Conservation (phyloP, 2,797 vertebrate species). For the Hybognathus amarus region DNA sequence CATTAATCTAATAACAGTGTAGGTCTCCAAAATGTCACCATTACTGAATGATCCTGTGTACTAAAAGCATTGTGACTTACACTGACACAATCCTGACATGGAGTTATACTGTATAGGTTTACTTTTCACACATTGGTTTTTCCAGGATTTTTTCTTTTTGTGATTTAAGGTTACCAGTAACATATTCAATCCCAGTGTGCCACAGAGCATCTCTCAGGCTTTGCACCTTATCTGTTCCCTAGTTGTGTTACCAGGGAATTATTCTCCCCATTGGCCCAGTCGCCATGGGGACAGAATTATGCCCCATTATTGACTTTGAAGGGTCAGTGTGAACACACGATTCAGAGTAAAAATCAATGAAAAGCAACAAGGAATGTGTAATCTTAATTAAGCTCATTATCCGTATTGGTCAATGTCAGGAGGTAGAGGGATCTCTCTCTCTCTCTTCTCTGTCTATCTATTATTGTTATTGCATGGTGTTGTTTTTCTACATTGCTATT, state of each 20-base stretch:
- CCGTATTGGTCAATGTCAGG: not conserved
- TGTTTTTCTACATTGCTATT: conserved; percentile 2
- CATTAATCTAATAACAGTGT: conserved; percentile 17
- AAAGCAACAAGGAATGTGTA: conserved; percentile 1
- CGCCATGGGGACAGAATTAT: conserved; percentile 51
- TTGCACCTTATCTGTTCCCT: conserved; percentile 26
- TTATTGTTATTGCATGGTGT: not conserved
- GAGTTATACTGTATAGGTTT: not conserved
- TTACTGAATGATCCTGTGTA: not conserved
- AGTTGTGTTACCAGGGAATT: conserved; percentile 47
- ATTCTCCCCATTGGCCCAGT: conserved; percentile 36
- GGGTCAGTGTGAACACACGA: conserved; percentile 34
- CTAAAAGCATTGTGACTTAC: conserved; percentile 22
- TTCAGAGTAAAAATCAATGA: conserved; percentile 35
- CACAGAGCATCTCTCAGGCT: conserved; percentile 18
- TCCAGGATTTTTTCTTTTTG: conserved; percentile 11
- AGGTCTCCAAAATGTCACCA: conserved; percentile 9
- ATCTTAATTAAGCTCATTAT: conserved; percentile 5
- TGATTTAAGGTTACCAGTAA: conserved; percentile 18
- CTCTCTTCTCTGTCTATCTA: not conserved
- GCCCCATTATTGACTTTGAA: conserved; percentile 49
- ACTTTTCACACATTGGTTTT: not conserved
- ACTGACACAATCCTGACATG: conserved; percentile 8
- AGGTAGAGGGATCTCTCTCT: not conserved
- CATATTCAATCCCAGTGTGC: conserved; percentile 9